A percentile compares a stretch with the other conserved stretches of the same genome.
phyloP scores from a whole-genome alignment of 2,888 invertebrate species.

The Tipula lateralis region DNA sequence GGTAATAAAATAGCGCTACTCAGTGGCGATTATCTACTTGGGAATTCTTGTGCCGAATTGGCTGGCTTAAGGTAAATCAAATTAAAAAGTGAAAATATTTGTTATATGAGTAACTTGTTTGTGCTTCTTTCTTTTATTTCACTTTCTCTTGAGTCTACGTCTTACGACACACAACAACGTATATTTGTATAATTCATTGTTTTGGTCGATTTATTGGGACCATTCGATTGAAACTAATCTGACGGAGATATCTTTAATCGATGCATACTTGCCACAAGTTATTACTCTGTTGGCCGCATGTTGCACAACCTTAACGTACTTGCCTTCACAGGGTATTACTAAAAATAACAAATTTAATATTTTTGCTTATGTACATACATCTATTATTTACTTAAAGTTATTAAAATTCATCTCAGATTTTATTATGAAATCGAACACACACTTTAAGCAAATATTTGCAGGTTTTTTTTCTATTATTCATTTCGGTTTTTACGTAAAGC shows the following conservation, averaged over 20 bases:
- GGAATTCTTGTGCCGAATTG: conserved; percentile 81
- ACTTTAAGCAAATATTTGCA: background rate
- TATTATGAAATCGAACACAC: background rate
- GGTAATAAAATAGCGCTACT: conserved; percentile 93
- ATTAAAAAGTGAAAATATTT: conserved; percentile 35
- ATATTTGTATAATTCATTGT: background rate
- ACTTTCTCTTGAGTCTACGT: background rate
- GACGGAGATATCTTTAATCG: too few species aligned
- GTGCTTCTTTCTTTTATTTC: conserved; percentile 34
- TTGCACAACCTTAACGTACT: too few species aligned
- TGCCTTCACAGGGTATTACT: background rate
- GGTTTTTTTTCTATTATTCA: background rate
- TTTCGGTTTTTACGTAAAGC: background rate
- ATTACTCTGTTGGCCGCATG: too few species aligned
- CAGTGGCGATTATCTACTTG: conserved; percentile 86
- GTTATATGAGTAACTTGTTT: conserved; percentile 50
- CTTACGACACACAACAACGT: background rate
- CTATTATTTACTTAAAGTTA: background rate
- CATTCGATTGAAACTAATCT: background rate
- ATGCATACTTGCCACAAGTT: too few species aligned
- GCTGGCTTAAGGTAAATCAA: conserved; percentile 58
- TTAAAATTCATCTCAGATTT: background rate
- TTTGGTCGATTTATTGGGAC: background rate
- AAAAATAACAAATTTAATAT: background rate
- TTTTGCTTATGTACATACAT: background rate